Evolutionary conservation across 2,888 invertebrate species (phyloP).

Genomic region (Heteromyza rotundicornis): DNA sequence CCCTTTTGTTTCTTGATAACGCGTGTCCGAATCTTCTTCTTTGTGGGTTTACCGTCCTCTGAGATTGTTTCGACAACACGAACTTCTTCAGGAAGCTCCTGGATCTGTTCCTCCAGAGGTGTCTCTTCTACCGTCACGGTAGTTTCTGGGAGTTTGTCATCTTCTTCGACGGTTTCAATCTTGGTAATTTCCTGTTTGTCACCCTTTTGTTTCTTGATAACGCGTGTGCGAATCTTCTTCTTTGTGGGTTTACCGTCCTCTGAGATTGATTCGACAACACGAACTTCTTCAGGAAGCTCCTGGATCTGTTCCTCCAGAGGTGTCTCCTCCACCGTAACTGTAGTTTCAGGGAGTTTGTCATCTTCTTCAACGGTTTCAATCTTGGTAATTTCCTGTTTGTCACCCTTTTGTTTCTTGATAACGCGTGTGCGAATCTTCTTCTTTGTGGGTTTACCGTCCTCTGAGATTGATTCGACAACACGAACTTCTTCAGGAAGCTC

Average conservation of each 20-base stretch:
- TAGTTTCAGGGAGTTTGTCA: slow-evolving; percentile 26
- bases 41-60: slow-evolving; percentile 29
- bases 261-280: slow-evolving; percentile 20
- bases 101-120: slow-evolving; percentile 22
- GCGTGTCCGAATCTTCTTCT: slow-evolving; percentile 25
- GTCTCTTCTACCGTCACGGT: slow-evolving; percentile 29
- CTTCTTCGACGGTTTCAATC: slow-evolving; percentile 30
- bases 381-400: slow-evolving; percentile 27
- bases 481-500: slow-evolving; percentile 33
- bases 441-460: slow-evolving; percentile 38
- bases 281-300: slow-evolving; percentile 26
- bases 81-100: slow-evolving; percentile 28
- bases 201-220: slow-evolving; percentile 27
- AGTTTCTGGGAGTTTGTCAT: slow-evolving; percentile 29
- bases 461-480: slow-evolving; percentile 33
- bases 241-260: slow-evolving; percentile 28
- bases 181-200: slow-evolving; percentile 30
- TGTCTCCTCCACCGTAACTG: slow-evolving; percentile 26
- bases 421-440: slow-evolving; percentile 39
- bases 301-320: slow-evolving; percentile 18
- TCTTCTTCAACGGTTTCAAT: slow-evolving; percentile 22
- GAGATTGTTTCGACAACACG: slow-evolving; percentile 22
- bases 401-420: slow-evolving; percentile 40
- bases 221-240: slow-evolving; percentile 23
- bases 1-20: slow-evolving; percentile 28